Evolutionary conservation across 2,113 vertebrate species (phyloP), one percentile per base, ranked within the genome.

Genomic region (Sylvietta virens): DNA sequence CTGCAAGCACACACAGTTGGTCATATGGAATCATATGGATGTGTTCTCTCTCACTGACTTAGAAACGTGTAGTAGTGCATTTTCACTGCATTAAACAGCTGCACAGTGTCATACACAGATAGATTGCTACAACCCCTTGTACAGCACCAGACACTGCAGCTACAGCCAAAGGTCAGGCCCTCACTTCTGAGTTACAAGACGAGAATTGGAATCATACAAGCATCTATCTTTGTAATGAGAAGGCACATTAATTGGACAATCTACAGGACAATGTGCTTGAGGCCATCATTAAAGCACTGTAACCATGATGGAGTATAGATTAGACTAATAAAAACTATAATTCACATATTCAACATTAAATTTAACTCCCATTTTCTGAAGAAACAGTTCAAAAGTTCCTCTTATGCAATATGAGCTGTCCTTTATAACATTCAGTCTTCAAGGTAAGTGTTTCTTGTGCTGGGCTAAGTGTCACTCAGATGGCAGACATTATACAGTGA

Each of bases 11-110:
- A 39, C 23, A 15, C 24, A 33, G 50, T 2, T 65, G 27, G 8
- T 54, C 24, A 14, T 3, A 31, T 1, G 17, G 51, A 81, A 74
- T 51, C 35, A 37, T 0, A 60, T 0, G 19, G 44, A 65, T 80
- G 44, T 0, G 0, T 37, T 65, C 47, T 71, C 35, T 56, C 45
- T 57, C 5, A 8, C 18, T 56, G 23, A 78, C 24, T 44, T 45
- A 53, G 19, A 37, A 14, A 45, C 0, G 0, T 2, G 26, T 1
- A 60, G 30, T 44, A 82, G 56, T 10, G 9, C 30, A n/a, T 47
- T 85, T 81, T 54, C 70, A 62, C 24, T 64, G 65, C 61, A n/a
- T 31, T 44, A 28, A 27, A 16, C 22, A 65, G 22, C 51, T 87
- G 48, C 19, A 39, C 35, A 27, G 14, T 1, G 3, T 39, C 7